Evolutionary conservation across 2,113 vertebrate genomes (phyloP).

Genomic region (Sander lucioperca): DNA sequence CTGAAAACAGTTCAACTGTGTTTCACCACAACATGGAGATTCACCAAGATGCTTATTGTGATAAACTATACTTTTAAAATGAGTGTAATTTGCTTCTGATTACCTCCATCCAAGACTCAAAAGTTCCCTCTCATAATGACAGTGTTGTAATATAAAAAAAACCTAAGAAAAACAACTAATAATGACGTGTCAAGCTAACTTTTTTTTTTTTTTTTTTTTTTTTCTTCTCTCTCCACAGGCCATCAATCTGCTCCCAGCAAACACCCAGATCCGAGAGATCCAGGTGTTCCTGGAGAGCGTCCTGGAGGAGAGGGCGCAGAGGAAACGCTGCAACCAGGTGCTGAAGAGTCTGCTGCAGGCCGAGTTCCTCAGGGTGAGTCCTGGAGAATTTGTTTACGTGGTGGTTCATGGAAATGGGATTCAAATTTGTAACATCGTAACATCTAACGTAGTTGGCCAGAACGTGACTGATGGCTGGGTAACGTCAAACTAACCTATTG

Average conservation of each 20-base stretch:
- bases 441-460: not conserved
- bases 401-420: not conserved
- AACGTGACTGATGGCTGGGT: not conserved
- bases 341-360: slow-evolving; percentile 98
- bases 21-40: slow-evolving; percentile 5
- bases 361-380: slow-evolving; percentile 92
- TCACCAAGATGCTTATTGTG: not conserved
- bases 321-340: slow-evolving; percentile 94
- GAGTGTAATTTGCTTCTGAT: not conserved
- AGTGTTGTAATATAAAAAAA: not conserved
- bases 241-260: slow-evolving; percentile 96
- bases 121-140: not conserved
- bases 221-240: slow-evolving; percentile 83
- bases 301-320: slow-evolving; percentile 96
- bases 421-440: not conserved
- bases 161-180: not conserved
- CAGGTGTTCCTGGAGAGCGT: slow-evolving; percentile 97
- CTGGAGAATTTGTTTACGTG: not conserved
- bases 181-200: not conserved
- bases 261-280: slow-evolving; percentile 96
- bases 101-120: no score
- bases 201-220: not conserved
- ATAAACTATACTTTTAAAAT: not conserved
- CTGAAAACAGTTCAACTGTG: not conserved
- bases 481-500: not conserved